Percentiles rank a stretch among this genome's conserved stretches.
Evolutionary conservation across 2,113 vertebrate species (phyloP).

Genomic region (Oophaga pumilio): DNA sequence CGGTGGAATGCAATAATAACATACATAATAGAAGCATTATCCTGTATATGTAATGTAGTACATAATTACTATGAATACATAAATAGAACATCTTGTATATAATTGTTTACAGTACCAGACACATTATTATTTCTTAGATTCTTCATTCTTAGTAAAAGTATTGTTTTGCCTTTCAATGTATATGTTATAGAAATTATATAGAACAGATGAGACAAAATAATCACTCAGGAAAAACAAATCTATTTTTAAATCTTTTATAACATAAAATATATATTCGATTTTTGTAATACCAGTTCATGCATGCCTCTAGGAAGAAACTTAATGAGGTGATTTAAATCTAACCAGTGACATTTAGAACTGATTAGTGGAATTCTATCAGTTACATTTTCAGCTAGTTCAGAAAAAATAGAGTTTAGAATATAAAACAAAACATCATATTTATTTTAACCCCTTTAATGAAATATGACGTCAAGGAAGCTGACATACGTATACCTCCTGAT

Average conservation of each 20-base stretch:
- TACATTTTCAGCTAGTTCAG: not conserved
- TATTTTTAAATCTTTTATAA: not conserved
- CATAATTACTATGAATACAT: not conserved
- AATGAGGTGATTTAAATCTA: slow-evolving; percentile 16
- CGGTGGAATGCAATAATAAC: no score
- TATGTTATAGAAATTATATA: not conserved
- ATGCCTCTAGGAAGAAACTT: not conserved
- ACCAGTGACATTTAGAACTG: slow-evolving; percentile 2
- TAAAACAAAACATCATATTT: not conserved
- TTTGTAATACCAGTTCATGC: not conserved
- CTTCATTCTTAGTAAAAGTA: no score
- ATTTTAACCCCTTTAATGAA: not conserved
- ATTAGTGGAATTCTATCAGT: not conserved
- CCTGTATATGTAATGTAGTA: no score
- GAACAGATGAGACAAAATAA: not conserved
- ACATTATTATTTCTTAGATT: no score
- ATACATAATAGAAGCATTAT: no score
- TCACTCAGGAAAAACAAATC: not conserved
- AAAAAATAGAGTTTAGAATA: not conserved
- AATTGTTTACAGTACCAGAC: no score
- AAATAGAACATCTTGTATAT: not conserved
- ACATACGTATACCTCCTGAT: no score
- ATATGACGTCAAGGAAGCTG: no score
- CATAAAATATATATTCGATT: not conserved
- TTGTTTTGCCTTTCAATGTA: not conserved